These are phyloP conservation scores for Poeciliopsis paucimaculata DNA, from an alignment of 2,797 vertebrate species.

Conservation along the genomic window DNA sequence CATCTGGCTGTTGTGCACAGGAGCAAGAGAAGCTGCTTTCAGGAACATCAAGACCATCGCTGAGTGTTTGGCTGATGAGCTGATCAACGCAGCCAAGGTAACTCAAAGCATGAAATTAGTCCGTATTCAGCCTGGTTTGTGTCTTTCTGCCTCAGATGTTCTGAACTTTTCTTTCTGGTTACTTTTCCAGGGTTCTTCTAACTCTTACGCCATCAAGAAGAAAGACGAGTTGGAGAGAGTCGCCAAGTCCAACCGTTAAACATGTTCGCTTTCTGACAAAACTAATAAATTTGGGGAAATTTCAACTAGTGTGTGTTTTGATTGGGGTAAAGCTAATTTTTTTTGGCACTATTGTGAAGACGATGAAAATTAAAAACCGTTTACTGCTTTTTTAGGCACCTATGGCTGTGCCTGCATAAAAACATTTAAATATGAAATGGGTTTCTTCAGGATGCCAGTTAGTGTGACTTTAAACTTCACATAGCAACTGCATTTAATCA, in stretches of 20 bases:
- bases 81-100: constrained; percentile 96
- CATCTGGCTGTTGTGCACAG: constrained; percentile 96
- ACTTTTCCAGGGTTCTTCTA: constrained; percentile 89
- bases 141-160: background rate
- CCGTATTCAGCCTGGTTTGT: background rate
- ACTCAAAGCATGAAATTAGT: background rate
- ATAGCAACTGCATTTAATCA: no score
- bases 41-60: constrained; percentile 97
- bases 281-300: constrained; percentile 76
- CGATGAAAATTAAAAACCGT: no score
- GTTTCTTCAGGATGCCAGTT: no score
- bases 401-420: no score
- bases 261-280: constrained; percentile 69
- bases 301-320: background rate
- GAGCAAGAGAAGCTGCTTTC: constrained; percentile 94
- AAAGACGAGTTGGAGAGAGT: constrained; percentile 97
- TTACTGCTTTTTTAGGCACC: no score
- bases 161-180: background rate
- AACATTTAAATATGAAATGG: no score
- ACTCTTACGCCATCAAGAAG: constrained; percentile 98
- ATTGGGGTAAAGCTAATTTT: background rate
- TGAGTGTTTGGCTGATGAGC: constrained; percentile 93
- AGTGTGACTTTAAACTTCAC: no score
- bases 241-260: constrained; percentile 95
- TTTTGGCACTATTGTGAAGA: no score